A percentile compares a stretch with the other conserved stretches of the same genome.
Conservation (phyloP, 2,888 invertebrate genomes). For the Temnothorax unifasciatus region DNA sequence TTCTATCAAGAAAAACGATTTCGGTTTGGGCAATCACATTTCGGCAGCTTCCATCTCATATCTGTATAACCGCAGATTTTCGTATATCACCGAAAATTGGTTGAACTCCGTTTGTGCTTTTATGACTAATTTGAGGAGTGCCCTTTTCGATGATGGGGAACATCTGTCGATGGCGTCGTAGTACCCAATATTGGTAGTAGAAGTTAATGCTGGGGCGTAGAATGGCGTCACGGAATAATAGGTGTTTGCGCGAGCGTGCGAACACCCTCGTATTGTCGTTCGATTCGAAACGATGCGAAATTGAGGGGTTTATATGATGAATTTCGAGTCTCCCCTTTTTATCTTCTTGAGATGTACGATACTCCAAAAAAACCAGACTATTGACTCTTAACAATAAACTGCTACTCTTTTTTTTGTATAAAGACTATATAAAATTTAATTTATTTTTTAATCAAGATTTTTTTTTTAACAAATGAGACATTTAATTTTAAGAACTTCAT, state of each 20-base stretch:
- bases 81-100: conserved; percentile 43
- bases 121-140: conserved; percentile 67
- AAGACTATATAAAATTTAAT: background rate
- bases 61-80: conserved; percentile 56
- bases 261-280: conserved; percentile 44
- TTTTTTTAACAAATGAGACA: background rate
- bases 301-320: conserved; percentile 60
- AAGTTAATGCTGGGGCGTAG: conserved; percentile 55
- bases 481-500: background rate
- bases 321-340: conserved; percentile 31
- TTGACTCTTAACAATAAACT: background rate
- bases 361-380: background rate
- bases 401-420: background rate
- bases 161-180: conserved; percentile 71
- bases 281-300: conserved; percentile 46
- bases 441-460: background rate
- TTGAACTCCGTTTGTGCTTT: conserved; percentile 32
- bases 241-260: conserved; percentile 56
- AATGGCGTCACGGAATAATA: conserved; percentile 45
- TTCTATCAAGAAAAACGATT: background rate
- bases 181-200: conserved; percentile 59
- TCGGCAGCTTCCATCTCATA: background rate
- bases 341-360: background rate
- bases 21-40: conserved; percentile 22
- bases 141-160: conserved; percentile 56